Evolutionary conservation across 1,140 invertebrate genomes (phyloP).

Genomic region (Sipha flava): DNA sequence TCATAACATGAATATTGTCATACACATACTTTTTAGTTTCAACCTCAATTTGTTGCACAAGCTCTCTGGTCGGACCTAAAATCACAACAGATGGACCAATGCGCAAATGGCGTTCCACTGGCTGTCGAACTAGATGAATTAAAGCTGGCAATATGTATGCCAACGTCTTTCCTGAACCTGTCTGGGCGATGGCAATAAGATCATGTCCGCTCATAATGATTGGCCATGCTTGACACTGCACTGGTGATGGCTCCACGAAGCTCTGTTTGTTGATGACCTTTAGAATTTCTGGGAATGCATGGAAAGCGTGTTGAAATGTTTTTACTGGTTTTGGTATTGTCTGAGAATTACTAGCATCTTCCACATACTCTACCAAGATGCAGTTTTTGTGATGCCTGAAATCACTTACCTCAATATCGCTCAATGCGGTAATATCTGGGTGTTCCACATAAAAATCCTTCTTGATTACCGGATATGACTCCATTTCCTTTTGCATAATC

Average conservation of each 20-base stretch:
- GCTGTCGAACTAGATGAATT: slow-evolving; percentile 77
- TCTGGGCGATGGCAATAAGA: slow-evolving; percentile 88
- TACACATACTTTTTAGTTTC: slow-evolving; percentile 47
- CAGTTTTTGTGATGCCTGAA: slow-evolving; percentile 58
- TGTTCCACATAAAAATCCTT: slow-evolving; percentile 83
- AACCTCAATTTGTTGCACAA: slow-evolving; percentile 81
- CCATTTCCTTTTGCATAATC: slow-evolving; percentile 44
- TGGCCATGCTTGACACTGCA: slow-evolving; percentile 86
- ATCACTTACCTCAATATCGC: slow-evolving; percentile 50
- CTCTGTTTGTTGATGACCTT: slow-evolving; percentile 70
- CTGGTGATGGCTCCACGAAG: slow-evolving; percentile 78
- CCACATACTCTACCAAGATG: slow-evolving; percentile 55
- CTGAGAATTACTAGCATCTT: slow-evolving; percentile 38
- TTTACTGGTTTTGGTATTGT: slow-evolving; percentile 72
- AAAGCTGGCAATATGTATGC: slow-evolving; percentile 85
- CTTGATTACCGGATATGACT: slow-evolving; percentile 54
- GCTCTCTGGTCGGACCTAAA: slow-evolving; percentile 82
- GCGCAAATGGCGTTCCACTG: slow-evolving; percentile 54
- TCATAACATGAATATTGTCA: neutral
- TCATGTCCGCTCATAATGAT: slow-evolving; percentile 74
- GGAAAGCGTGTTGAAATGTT: slow-evolving; percentile 78
- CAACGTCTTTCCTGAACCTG: slow-evolving; percentile 83
- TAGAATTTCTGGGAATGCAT: slow-evolving; percentile 69
- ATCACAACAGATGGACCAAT: slow-evolving; percentile 75
- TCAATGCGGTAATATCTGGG: slow-evolving; percentile 58